Evolutionary conservation across 2,797 vertebrate genomes (phyloP).

Genomic region (Neosalanx taihuensis): DNA sequence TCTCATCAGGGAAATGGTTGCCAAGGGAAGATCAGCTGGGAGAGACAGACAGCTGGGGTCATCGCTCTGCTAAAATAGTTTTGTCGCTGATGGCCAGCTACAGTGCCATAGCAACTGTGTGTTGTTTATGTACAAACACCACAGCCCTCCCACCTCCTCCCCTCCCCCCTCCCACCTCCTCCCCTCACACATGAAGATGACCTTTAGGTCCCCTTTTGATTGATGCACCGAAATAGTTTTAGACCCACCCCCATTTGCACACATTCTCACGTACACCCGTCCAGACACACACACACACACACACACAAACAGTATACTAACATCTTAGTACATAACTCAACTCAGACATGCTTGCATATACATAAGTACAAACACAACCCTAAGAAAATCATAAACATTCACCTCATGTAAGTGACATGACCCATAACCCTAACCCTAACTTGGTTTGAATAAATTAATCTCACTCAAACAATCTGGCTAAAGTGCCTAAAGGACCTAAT

Average conservation of each 20-base stretch:
- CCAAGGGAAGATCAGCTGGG: constrained; percentile 18
- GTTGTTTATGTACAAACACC: constrained; percentile 54
- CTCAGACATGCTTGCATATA: neutral
- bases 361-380: too few species aligned
- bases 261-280: constrained; percentile 19
- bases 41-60: constrained; percentile 1
- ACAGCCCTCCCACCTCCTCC: neutral
- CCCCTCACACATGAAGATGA: constrained; percentile 24
- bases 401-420: neutral
- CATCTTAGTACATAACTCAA: neutral
- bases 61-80: constrained; percentile 42
- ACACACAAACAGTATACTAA: neutral
- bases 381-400: constrained; percentile 3
- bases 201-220: constrained; percentile 32
- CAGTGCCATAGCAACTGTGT: constrained; percentile 46
- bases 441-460: too few species aligned
- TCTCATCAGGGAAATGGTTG: neutral
- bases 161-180: too few species aligned
- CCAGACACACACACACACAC: constrained; percentile 7
- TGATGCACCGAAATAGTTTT: constrained; percentile 20
- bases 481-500: neutral
- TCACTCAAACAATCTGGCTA: neutral
- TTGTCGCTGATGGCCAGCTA: neutral
- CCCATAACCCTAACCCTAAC: too few species aligned
- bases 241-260: neutral